Percentiles rank a stretch among this genome's conserved stretches.
Evolutionary conservation across 2,888 invertebrate species (phyloP).

Genomic region (Andricus curvator): DNA sequence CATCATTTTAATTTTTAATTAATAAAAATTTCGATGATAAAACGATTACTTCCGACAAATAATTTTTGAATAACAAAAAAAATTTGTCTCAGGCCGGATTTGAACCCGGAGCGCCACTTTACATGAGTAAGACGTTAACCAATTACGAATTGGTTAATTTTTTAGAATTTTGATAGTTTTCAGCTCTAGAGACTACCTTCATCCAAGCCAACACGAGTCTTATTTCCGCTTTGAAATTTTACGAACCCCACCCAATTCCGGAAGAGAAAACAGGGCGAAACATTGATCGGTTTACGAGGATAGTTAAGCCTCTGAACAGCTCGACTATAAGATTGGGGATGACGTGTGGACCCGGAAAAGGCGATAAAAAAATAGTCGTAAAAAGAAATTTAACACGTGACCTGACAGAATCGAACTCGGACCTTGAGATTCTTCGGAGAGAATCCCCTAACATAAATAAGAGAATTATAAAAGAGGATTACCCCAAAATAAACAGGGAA

Average conservation of each 20-base stretch:
- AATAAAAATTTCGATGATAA: no score
- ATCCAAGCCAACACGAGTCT: not conserved
- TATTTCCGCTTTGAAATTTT: not conserved
- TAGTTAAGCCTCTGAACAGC: not conserved
- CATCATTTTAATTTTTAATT: no score
- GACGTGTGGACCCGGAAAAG: not conserved
- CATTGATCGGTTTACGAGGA: not conserved
- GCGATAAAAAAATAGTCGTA: constrained; percentile 6
- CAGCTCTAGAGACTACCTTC: no score
- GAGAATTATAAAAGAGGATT: not conserved
- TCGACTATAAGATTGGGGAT: not conserved
- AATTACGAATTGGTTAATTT: no score
- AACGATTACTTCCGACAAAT: no score
- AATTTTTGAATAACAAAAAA: no score
- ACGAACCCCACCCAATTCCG: not conserved
- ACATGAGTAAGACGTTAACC: no score
- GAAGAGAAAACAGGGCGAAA: not conserved
- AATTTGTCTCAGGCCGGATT: no score
- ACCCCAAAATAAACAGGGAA: not conserved
- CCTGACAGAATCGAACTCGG: not conserved
- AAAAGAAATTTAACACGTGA: not conserved
- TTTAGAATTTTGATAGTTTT: no score
- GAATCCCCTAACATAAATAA: not conserved
- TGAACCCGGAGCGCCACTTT: no score
- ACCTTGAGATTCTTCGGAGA: not conserved